A percentile compares a stretch with the other conserved stretches of the same genome.
These are phyloP conservation scores for Syrphus vitripennis DNA, from an alignment of 2,888 invertebrate species.

Conservation along the genomic window DNA sequence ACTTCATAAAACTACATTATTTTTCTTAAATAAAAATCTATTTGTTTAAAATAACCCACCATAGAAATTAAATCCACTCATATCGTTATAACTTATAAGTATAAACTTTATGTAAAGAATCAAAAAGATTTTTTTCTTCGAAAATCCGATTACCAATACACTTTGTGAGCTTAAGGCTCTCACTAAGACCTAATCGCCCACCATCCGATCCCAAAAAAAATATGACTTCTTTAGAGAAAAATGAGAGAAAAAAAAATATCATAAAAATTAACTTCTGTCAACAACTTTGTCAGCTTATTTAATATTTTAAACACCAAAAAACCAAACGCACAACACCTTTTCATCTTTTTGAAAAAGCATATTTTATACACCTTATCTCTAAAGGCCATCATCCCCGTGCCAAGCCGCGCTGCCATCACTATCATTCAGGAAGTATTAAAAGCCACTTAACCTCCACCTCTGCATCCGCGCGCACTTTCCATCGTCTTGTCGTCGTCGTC, in stretches of 20 bases:
- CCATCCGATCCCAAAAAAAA: too few species aligned
- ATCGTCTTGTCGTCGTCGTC: not conserved
- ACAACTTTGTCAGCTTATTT: slow-evolving; percentile 52
- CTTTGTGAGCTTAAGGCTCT: not conserved
- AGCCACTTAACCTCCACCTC: slow-evolving; percentile 61
- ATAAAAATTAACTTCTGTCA: slow-evolving; percentile 39
- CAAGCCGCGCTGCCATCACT: not conserved
- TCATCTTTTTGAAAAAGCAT: not conserved
- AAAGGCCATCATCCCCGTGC: slow-evolving; percentile 1
- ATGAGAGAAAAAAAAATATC: slow-evolving; percentile 4
- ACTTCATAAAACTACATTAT: not conserved
- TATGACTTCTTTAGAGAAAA: not conserved
- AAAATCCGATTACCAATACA: slow-evolving; percentile 27
- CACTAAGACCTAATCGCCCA: not conserved
- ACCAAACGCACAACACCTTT: slow-evolving; percentile 42
- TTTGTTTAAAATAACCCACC: not conserved
- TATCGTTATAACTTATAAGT: not conserved
- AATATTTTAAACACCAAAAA: slow-evolving; percentile 44
- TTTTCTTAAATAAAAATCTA: not conserved
- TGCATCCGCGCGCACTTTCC: not conserved
- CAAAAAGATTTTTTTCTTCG: not conserved
- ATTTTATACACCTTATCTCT: not conserved
- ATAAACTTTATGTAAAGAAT: not conserved
- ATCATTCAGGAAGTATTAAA: slow-evolving; percentile 66
- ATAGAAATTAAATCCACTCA: not conserved